Evolutionary conservation across 2,888 invertebrate genomes (phyloP).

Genomic region (Brachylomia viminalis): DNA sequence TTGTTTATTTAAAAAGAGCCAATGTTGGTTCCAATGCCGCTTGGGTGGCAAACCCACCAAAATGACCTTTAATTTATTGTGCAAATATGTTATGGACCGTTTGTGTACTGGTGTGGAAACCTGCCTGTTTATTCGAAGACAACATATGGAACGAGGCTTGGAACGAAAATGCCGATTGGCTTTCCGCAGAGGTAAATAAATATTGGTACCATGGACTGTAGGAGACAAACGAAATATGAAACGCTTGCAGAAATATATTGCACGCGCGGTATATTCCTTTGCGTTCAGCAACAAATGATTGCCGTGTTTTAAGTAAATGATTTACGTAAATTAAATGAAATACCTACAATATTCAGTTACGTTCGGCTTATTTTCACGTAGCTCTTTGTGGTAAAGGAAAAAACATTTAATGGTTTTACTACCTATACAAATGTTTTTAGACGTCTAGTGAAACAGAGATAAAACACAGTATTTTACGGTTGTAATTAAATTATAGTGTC

Average conservation of each 20-base stretch:
- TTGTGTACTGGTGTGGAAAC: constrained; percentile 55
- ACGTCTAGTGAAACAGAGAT: neutral
- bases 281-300: neutral
- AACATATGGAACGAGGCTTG: constrained; percentile 37
- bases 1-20: constrained; percentile 21
- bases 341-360: neutral
- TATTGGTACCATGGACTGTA: constrained; percentile 38
- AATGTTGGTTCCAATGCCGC: constrained; percentile 25
- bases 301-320: neutral
- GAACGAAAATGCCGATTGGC: constrained; percentile 51
- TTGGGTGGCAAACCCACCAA: constrained; percentile 37
- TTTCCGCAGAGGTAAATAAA: constrained; percentile 52
- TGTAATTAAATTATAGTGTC: constrained; percentile 19
- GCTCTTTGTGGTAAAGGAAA: neutral
- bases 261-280: constrained; percentile 8
- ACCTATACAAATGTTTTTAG: neutral
- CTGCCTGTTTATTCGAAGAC: constrained; percentile 53
- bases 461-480: neutral
- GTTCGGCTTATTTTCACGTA: neutral
- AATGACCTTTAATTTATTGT: constrained; percentile 50
- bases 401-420: neutral
- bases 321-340: neutral
- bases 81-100: constrained; percentile 53
- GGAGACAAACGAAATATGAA: constrained; percentile 53
- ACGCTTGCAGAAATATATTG: constrained; percentile 19